A percentile compares a stretch with the other conserved stretches of the same genome.
Evolutionary conservation across 1,140 invertebrate genomes (phyloP).

Genomic region (Drosophila arawakana): DNA sequence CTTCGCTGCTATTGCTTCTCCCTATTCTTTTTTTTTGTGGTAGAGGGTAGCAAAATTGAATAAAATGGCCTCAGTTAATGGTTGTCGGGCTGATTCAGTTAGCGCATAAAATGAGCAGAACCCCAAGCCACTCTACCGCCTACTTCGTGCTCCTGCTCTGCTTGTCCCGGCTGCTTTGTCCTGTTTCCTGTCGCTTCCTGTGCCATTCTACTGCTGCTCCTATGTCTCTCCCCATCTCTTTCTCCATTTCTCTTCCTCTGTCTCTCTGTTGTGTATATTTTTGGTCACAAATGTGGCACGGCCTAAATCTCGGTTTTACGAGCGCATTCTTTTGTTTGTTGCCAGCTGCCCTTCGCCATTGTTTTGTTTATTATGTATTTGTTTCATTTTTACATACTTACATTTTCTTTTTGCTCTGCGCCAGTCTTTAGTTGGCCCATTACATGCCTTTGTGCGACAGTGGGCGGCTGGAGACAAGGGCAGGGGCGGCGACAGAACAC

Average conservation of each 20-base stretch:
- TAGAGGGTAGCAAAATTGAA: conserved; percentile 71
- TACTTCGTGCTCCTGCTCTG: not conserved
- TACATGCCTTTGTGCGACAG: conserved; percentile 32
- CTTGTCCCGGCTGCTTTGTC: not conserved
- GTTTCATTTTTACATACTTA: conserved; percentile 82
- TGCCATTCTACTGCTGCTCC: conserved; percentile 25
- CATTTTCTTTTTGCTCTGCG: conserved; percentile 25
- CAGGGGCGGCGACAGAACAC: too few species aligned
- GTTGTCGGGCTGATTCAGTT: conserved; percentile 82
- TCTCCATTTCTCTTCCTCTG: conserved; percentile 15
- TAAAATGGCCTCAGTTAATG: conserved; percentile 82
- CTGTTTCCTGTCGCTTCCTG: conserved; percentile 40
- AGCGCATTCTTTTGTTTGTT: conserved; percentile 68
- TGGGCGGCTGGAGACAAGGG: not conserved
- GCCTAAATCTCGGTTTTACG: conserved; percentile 82
- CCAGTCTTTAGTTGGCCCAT: conserved; percentile 68
- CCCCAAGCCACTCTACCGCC: conserved; percentile 12
- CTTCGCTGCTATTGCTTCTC: conserved; percentile 5
- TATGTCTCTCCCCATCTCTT: not conserved
- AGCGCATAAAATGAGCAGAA: conserved; percentile 80
- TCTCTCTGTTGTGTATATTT: conserved; percentile 48
- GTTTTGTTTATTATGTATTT: conserved; percentile 80
- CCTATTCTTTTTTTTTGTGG: conserved; percentile 23
- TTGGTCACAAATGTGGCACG: conserved; percentile 81
- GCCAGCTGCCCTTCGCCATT: conserved; percentile 57